phyloP scores from a whole-genome alignment of 1,140 invertebrate genomes.

The Drosophila santomea region DNA sequence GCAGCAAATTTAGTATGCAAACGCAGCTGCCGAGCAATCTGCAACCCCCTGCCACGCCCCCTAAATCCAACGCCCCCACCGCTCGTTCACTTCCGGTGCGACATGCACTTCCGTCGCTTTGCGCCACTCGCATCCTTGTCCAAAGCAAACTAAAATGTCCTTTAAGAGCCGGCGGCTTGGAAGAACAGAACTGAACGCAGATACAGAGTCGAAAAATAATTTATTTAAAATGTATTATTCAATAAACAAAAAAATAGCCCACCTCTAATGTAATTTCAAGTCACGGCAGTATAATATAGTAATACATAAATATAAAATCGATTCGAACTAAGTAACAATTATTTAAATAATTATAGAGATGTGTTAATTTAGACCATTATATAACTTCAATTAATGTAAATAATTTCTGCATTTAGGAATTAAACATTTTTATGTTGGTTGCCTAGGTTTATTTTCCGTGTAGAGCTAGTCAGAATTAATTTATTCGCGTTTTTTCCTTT shows the following conservation, averaged over 20 bases:
- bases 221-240: background rate
- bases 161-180: conserved; percentile 41
- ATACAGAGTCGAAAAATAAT: conserved; percentile 14
- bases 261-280: too few species aligned
- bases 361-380: too few species aligned
- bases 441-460: conserved; percentile 1
- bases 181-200: conserved; percentile 34
- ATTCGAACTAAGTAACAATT: too few species aligned
- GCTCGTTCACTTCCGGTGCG: conserved; percentile 63
- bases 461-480: conserved; percentile 74
- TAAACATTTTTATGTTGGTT: too few species aligned
- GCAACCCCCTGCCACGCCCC: background rate
- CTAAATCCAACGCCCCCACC: background rate
- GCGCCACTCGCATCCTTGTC: conserved; percentile 51
- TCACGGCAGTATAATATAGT: too few species aligned
- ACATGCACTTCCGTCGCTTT: conserved; percentile 78
- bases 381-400: too few species aligned
- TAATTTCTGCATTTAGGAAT: too few species aligned
- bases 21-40: conserved; percentile 48
- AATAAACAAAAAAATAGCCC: too few species aligned
- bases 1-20: conserved; percentile 73
- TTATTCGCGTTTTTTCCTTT: conserved; percentile 65
- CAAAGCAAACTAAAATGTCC: conserved; percentile 48
- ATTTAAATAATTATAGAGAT: too few species aligned
- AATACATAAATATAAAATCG: too few species aligned